Evolutionary conservation across 2,113 vertebrate species (phyloP).

Genomic region (Cettia cetti): DNA sequence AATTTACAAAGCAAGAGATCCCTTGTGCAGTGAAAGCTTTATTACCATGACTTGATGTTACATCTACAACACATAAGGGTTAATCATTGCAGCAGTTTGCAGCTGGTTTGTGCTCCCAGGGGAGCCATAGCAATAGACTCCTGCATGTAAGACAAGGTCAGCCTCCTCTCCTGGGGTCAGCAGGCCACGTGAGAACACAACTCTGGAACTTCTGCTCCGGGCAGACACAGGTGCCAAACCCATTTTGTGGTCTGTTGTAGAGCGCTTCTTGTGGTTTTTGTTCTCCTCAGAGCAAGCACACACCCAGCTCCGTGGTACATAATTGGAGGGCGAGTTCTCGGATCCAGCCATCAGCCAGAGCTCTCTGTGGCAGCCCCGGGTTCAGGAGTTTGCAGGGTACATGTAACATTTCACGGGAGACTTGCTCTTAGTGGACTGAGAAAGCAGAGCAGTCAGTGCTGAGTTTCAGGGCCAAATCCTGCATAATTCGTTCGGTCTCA

Average conservation of each 20-base stretch:
- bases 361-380: background rate
- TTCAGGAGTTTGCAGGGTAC: background rate
- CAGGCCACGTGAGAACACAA: conserved; percentile 50
- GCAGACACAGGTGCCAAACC: conserved; percentile 58
- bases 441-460: conserved; percentile 44
- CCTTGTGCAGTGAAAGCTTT: conserved; percentile 65
- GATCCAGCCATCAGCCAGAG: conserved; percentile 7
- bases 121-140: conserved; percentile 69
- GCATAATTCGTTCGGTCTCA: background rate
- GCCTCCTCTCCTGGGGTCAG: conserved; percentile 56
- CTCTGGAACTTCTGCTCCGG: conserved; percentile 31
- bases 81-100: conserved; percentile 72
- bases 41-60: conserved; percentile 63
- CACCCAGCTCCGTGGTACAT: background rate
- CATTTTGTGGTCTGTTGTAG: conserved; percentile 36
- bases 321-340: conserved; percentile 40
- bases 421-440: conserved; percentile 76
- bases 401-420: conserved; percentile 69
- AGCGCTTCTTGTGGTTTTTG: conserved; percentile 44
- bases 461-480: conserved; percentile 7
- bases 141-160: conserved; percentile 58
- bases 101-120: conserved; percentile 61
- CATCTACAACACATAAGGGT: conserved; percentile 68
- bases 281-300: background rate
- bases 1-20: conserved; percentile 63